Evolutionary conservation across 2,797 vertebrate species (phyloP).

Genomic region (Lagodon rhomboides): DNA sequence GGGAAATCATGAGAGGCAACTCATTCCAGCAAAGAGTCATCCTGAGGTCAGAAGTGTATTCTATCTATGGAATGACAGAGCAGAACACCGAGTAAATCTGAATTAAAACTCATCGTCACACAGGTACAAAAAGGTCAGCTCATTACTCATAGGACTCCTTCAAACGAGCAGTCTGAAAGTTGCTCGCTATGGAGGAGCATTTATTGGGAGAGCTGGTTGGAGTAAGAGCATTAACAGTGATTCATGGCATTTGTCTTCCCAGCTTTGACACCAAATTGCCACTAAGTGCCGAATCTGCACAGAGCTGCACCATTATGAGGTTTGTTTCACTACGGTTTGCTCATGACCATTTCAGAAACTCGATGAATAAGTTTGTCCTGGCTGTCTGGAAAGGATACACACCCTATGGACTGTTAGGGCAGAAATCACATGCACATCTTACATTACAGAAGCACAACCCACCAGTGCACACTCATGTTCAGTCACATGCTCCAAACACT

Average conservation of each 20-base stretch:
- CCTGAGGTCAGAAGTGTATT: slow-evolving; percentile 36
- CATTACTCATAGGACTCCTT: slow-evolving; percentile 42
- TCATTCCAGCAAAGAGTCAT: slow-evolving; percentile 49
- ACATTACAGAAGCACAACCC: slow-evolving; percentile 26
- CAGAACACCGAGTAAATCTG: slow-evolving; percentile 36
- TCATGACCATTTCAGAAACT: slow-evolving; percentile 25
- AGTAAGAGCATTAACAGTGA: slow-evolving; percentile 22
- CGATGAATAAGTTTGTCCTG: slow-evolving; percentile 36
- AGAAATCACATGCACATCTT: slow-evolving; percentile 40
- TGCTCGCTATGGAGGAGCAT: slow-evolving; percentile 22
- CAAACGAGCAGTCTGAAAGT: slow-evolving; percentile 28
- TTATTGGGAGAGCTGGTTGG: slow-evolving; percentile 15
- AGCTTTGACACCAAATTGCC: slow-evolving; percentile 40
- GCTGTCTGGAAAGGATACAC: slow-evolving; percentile 52
- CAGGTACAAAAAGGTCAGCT: slow-evolving; percentile 37
- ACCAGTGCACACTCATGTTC: slow-evolving; percentile 37
- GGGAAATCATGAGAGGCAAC: slow-evolving; percentile 46
- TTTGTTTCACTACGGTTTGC: slow-evolving; percentile 32
- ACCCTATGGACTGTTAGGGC: slow-evolving; percentile 39
- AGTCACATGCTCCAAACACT: slow-evolving; percentile 67
- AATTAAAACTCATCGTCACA: slow-evolving; percentile 60
- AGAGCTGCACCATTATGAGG: slow-evolving; percentile 15
- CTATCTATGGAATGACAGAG: slow-evolving; percentile 39
- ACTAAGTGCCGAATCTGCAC: slow-evolving; percentile 36
- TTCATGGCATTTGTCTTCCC: slow-evolving; percentile 36